Base-by-base conservation (phyloP, 2,888 invertebrate genomes). In the Griposia aprilina region DNA sequence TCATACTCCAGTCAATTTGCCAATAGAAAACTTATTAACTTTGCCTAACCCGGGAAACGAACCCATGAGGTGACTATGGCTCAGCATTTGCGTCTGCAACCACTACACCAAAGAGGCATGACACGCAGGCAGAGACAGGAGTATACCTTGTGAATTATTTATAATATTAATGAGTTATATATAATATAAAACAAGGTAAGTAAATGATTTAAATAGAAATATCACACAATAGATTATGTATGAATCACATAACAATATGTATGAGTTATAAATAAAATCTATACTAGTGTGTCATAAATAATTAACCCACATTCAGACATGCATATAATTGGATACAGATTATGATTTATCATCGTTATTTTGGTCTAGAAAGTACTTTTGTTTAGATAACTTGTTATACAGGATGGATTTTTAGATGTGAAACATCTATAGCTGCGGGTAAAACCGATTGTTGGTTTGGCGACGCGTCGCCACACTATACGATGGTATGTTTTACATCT, bases 221-320 rank as follows among this genome's bases (percentile, higher is more conserved):
- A 81, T 26, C 10, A 50, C 23, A 76, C 57, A 68, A 65, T 52
- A 36, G 45, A 82, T 45, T 59, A 36, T 45, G n/a, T 36, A 15
- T 52, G 45, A 69, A 52, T 30, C 48, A 65, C 15, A 11, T 45
- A 55, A 30, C 1, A 63, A 13, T 13, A 50, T 68, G 41, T 30
- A 2, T 62, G 17, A 36, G 13, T 60, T 50, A n/a, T 68, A 67
- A 67, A 68, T 82, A 63, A 36, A 55, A 76, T 52, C 13, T n/a
- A 30, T 66, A 36, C 41, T 60, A 1, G 1, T 7, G 10, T 10
- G 26, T 48, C 8, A 62, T 62, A 41, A 36, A 82, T 77, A 76
- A 77, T 83, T 83, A 83, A 48, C 80, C 83, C 65, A 83, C 69
- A 65, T 80, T 52, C 13, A 59, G 2, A 23, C n/a, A 11, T 15